Base-by-base conservation (phyloP, 2,888 invertebrate species). In the Drosophila phalerata region DNA sequence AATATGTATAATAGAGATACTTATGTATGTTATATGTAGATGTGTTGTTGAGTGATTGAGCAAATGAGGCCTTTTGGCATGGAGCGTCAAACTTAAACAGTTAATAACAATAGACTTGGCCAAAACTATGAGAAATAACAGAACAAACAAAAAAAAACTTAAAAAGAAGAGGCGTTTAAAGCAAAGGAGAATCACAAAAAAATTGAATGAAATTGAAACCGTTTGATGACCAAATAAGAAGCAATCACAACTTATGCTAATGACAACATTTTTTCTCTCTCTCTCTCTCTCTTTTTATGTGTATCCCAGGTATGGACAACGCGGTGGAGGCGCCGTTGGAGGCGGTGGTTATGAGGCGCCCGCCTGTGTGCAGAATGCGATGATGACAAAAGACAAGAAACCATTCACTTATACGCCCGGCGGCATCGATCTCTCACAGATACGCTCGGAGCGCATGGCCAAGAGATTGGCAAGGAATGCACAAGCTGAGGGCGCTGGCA, bases 321-420 rank as follows among this genome's bases (percentile, higher is more conserved):
- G 90, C 55, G 88, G 88, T 52, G 88, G 84, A 63, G 84, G 83
- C 52, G 78, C 78, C 64, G 56, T 32, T 17, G 64, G 63, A 60
- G 83, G 85, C 22, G 91, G 91, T 25, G 85, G 92, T 52, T 89
- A 89, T 28, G 97, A 97, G 91, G 97, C 97, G 45, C 98, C 98
- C 72, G 96, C 96, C 75, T 97, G 97, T 84, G 96, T 98, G 64
- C 97, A 97, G 92, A 97, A 97, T 92, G 97, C 98, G 34, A 97
- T 97, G 97, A 96, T 97, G 96, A 97, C 97, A 88, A 98, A 98
- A 93, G 98, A 98, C 93, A 98, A 98, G 93, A 98, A 98, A 90
- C 98, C 98, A 11, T 98, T 98, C 92, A 98, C 98, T n/a, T 98
- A 98, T 92, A 97, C 98, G 17, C 98, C 98, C 1, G 98, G 98